phyloP scores from a whole-genome alignment of 1,140 invertebrate genomes.

The Coenobita brevimanus region DNA sequence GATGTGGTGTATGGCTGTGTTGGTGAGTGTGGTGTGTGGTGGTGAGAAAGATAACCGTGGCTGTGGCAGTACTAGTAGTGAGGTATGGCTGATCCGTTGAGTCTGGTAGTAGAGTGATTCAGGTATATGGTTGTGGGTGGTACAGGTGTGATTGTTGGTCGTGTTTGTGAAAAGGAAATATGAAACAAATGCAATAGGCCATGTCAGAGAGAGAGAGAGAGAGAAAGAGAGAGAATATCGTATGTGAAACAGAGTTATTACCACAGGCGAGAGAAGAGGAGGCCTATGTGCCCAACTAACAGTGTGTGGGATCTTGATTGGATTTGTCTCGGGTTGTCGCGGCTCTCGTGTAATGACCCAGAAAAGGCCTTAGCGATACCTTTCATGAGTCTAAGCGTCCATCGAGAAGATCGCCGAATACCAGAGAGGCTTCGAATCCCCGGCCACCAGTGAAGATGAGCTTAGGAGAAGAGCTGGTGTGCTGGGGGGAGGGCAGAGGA shows the following conservation, averaged over 20 bases:
- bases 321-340: conserved; percentile 17
- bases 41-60: no score
- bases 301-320: background rate
- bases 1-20: background rate
- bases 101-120: no score
- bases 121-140: background rate
- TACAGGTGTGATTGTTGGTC: background rate
- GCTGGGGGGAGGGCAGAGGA: no score
- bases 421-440: no score
- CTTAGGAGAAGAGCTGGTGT: no score
- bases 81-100: background rate
- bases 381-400: no score
- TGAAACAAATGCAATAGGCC: background rate
- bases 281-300: no score
- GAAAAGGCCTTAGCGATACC: no score
- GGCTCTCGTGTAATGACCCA: background rate
- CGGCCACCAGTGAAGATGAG: no score
- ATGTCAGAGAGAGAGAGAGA: conserved; percentile 2
- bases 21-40: no score
- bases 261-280: no score
- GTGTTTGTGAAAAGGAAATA: background rate
- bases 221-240: background rate
- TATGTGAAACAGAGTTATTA: background rate
- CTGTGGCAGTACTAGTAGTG: background rate
- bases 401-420: no score